phyloP scores from a whole-genome alignment of 2,113 vertebrate genomes.

The Xiphorhynchus elegans region DNA sequence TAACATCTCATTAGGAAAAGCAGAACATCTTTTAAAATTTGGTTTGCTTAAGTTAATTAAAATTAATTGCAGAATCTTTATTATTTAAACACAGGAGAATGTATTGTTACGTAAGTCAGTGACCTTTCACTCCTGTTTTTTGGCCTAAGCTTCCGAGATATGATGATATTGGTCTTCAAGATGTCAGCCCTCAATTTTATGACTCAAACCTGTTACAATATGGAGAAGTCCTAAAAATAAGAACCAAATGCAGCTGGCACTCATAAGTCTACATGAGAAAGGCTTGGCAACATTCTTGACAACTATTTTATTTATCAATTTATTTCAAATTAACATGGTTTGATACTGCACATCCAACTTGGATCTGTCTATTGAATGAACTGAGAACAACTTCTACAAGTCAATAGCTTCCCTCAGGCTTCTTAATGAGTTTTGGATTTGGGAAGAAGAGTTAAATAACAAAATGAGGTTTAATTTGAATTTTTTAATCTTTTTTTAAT shows the following conservation, averaged over 20 bases:
- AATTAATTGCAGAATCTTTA: neutral
- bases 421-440: neutral
- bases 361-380: neutral
- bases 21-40: neutral
- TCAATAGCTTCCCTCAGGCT: neutral
- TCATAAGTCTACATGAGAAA: neutral
- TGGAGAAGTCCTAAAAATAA: slow-evolving; percentile 5
- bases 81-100: slow-evolving; percentile 6
- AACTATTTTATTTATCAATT: slow-evolving; percentile 56
- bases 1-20: neutral
- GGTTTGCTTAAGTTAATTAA: slow-evolving; percentile 11
- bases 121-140: neutral
- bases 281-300: slow-evolving; percentile 30
- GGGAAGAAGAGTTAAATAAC: neutral
- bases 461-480: neutral
- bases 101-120: neutral
- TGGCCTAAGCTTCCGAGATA: neutral
- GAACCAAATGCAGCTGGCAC: neutral
- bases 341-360: neutral
- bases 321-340: slow-evolving; percentile 20
- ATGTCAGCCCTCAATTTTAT: neutral
- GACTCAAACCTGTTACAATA: neutral
- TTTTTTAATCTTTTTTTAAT: neutral
- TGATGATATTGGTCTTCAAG: neutral
- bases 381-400: neutral